Conservation (phyloP, 2,888 invertebrate species). For the Griposia aprilina region DNA sequence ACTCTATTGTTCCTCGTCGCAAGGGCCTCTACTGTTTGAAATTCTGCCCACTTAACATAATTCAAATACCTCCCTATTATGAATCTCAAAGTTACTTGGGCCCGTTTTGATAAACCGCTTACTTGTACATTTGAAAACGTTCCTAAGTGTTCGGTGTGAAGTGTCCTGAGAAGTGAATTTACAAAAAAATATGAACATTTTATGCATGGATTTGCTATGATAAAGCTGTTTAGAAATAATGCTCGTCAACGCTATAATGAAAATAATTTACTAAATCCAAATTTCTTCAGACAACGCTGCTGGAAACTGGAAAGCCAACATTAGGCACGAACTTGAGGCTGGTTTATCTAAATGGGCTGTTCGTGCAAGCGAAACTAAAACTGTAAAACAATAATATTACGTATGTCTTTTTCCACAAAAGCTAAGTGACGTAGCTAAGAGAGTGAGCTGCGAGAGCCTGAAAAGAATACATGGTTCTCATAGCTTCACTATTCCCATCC, state of each 20-base stretch:
- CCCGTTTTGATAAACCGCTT: conserved; percentile 25
- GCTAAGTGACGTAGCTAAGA: not conserved
- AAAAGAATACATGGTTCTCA: not conserved
- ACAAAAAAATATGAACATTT: conserved; percentile 5
- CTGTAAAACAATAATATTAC: conserved; percentile 4
- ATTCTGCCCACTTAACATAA: conserved; percentile 57
- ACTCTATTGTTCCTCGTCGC: conserved; percentile 37
- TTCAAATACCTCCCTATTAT: conserved; percentile 38
- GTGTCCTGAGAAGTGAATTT: conserved; percentile 19
- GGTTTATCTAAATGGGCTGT: not conserved
- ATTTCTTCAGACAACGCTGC: not conserved
- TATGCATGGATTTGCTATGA: not conserved
- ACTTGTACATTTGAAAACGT: conserved; percentile 43
- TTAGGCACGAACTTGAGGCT: too few relatives aligned
- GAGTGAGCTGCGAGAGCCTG: not conserved
- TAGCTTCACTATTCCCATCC: not conserved
- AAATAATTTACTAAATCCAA: not conserved
- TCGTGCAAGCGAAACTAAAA: not conserved
- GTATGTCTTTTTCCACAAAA: not conserved
- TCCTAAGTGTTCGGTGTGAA: conserved; percentile 36
- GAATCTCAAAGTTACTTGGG: conserved; percentile 27
- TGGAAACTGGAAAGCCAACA: not conserved
- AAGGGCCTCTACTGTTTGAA: conserved; percentile 48
- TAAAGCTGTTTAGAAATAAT: not conserved
- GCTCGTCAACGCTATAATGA: not conserved